A percentile compares a stretch with the other conserved stretches of the same genome.
Evolutionary conservation across 2,797 vertebrate genomes (phyloP).

Genomic region (Hemitrygon akajei): DNA sequence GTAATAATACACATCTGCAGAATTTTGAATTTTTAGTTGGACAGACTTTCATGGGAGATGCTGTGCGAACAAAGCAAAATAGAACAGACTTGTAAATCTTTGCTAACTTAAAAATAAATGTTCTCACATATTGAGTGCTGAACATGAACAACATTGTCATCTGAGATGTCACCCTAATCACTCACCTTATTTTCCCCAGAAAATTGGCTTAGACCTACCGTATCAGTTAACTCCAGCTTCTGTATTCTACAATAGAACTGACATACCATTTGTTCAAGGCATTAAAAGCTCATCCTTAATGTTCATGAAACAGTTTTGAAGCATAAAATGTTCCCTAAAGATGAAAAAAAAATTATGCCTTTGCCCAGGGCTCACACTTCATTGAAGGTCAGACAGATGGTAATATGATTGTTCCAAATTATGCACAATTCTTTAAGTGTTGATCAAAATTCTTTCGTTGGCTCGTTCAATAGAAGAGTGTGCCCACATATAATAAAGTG

Average conservation of each 20-base stretch:
- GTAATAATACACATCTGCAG: neutral
- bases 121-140: neutral
- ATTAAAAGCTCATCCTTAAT: slow-evolving; percentile 9
- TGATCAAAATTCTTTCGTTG: neutral
- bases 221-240: neutral
- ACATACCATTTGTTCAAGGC: neutral
- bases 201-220: neutral
- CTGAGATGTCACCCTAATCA: neutral
- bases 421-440: neutral
- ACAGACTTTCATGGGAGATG: neutral
- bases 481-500: neutral
- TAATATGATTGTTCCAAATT: neutral
- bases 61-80: neutral
- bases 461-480: neutral
- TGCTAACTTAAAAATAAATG: neutral
- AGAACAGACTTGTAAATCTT: neutral
- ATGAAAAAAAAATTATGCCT: neutral
- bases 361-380: neutral
- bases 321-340: neutral
- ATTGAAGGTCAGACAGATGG: neutral
- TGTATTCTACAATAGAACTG: neutral
- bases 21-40: neutral
- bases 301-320: neutral
- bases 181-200: neutral
- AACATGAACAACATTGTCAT: neutral